Evolutionary conservation across 2,797 vertebrate genomes (phyloP).

Genomic region (Benthosema pterotum): DNA sequence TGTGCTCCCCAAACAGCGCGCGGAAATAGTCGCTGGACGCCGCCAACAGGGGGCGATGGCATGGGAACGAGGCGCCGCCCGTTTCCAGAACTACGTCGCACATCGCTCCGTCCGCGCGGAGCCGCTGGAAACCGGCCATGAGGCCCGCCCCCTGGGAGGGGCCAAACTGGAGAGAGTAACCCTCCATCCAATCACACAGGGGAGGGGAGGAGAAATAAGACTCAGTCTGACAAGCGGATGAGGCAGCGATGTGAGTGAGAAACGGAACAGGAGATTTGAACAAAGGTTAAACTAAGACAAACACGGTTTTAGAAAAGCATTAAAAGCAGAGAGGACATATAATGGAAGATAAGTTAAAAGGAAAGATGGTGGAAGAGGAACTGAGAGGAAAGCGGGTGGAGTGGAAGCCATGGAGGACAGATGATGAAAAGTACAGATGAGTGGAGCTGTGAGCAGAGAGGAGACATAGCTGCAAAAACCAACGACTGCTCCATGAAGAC

Average conservation of each 20-base stretch:
- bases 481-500: no score
- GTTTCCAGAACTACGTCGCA: conserved; percentile 91
- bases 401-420: no score
- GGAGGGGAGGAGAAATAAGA: background rate
- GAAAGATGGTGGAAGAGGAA: no score
- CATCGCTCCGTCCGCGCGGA: conserved; percentile 86
- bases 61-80: conserved; percentile 87
- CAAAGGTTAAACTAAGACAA: no score
- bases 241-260: background rate
- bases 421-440: no score
- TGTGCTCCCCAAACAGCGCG: conserved; percentile 92
- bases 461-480: no score
- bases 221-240: no score
- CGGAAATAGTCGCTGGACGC: conserved; percentile 95
- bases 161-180: conserved; percentile 93
- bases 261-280: background rate
- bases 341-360: background rate
- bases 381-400: no score
- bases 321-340: background rate
- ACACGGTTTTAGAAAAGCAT: background rate
- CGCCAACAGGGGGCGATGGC: conserved; percentile 91
- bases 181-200: conserved; percentile 78
- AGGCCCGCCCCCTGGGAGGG: conserved; percentile 84
- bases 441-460: no score
- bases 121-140: conserved; percentile 87